A percentile compares a stretch with the other conserved stretches of the same genome.
Evolutionary conservation across 2,113 vertebrate genomes (phyloP).

Genomic region (Poeciliopsis turrubarensis): DNA sequence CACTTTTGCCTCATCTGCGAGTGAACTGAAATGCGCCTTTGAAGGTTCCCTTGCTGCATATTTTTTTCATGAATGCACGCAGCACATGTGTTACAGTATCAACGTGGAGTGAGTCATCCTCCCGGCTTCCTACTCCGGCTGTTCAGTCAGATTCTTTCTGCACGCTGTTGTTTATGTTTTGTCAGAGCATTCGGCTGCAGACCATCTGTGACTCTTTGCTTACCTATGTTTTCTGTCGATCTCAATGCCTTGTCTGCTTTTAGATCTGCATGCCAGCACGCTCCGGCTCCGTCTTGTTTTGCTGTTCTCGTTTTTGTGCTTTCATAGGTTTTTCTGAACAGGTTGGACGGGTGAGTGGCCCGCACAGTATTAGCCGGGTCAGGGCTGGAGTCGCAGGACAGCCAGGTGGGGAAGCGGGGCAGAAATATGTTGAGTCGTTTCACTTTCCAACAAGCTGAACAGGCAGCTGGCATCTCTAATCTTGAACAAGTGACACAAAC

Average conservation of each 20-base stretch:
- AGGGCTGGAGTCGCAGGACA: background rate
- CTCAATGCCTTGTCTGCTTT: constrained; percentile 8
- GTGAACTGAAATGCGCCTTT: constrained; percentile 7
- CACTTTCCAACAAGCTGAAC: constrained; percentile 59
- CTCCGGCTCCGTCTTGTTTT: background rate
- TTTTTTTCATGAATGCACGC: constrained; percentile 29
- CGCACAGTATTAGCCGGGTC: constrained; percentile 2
- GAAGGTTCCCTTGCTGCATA: constrained; percentile 5
- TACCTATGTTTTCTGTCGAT: constrained; percentile 19
- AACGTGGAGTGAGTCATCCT: constrained; percentile 46
- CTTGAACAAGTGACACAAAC: constrained; percentile 4
- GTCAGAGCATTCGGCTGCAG: constrained; percentile 26
- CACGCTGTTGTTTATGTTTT: constrained; percentile 29
- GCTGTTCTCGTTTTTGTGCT: constrained; percentile 1
- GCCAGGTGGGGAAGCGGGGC: background rate
- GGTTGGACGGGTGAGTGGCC: constrained; percentile 4
- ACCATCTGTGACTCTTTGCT: constrained; percentile 36
- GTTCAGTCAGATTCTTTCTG: constrained; percentile 26
- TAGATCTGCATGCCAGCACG: background rate
- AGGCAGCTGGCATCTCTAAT: constrained; percentile 34
- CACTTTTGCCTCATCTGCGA: constrained; percentile 5
- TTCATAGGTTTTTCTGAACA: constrained; percentile 12
- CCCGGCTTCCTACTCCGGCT: constrained; percentile 8
- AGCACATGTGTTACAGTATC: constrained; percentile 20
- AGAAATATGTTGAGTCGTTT: constrained; percentile 13